Evolutionary conservation across 92 coral and sea anemone genomes (phyloP).

Genomic region (Siderastrea siderea): DNA sequence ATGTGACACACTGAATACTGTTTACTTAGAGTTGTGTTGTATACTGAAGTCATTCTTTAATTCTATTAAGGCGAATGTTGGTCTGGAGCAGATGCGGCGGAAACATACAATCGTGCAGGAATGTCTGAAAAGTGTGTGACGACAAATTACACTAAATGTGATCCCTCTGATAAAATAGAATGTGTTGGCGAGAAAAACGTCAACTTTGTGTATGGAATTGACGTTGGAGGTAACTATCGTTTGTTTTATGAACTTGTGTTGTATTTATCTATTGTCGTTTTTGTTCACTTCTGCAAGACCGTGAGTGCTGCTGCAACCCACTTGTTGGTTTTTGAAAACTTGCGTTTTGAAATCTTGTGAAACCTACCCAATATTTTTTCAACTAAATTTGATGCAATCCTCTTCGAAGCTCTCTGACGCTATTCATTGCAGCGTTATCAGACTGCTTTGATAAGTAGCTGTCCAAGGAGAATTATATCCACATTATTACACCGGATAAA

Average conservation of each 20-base stretch:
- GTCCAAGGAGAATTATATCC: too few species aligned
- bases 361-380: too few species aligned
- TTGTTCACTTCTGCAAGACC: not conserved
- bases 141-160: conserved; percentile 25
- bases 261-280: not conserved
- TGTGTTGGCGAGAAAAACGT: conserved; percentile 60
- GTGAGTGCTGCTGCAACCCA: too few species aligned
- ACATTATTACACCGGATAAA: too few species aligned
- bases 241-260: not conserved
- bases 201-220: conserved; percentile 70
- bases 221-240: conserved; percentile 11
- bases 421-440: too few species aligned
- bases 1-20: not conserved
- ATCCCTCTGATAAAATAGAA: conserved; percentile 31
- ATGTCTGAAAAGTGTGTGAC: conserved; percentile 56
- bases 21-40: not conserved
- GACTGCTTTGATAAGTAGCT: too few species aligned
- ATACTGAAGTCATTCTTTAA: not conserved
- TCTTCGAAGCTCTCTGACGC: too few species aligned
- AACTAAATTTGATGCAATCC: too few species aligned
- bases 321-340: too few species aligned
- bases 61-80: conserved; percentile 73
- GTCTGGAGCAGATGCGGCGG: conserved; percentile 74
- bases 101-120: conserved; percentile 66
- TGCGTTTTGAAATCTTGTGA: too few species aligned